Conservation (phyloP, 2,797 vertebrate species). For the Dipus sagitta region DNA sequence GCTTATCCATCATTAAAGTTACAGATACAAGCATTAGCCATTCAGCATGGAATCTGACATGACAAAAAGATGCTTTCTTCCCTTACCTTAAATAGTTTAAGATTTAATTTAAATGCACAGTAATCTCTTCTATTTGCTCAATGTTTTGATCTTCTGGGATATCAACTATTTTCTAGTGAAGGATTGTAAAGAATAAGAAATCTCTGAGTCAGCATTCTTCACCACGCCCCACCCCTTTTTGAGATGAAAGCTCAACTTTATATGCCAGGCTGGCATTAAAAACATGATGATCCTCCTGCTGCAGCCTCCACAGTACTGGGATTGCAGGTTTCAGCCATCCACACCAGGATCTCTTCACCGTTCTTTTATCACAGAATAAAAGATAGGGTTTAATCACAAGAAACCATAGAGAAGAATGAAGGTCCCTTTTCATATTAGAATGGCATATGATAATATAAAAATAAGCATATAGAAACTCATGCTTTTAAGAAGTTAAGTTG, state of each 20-base stretch:
- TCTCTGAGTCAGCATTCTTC: neutral
- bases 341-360: neutral
- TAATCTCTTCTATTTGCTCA: slow-evolving; percentile 48
- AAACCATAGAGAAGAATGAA: neutral
- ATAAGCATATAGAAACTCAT: neutral
- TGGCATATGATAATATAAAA: neutral
- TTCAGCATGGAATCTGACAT: slow-evolving; percentile 11
- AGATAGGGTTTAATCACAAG: neutral
- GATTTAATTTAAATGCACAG: neutral
- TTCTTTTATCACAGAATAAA: neutral
- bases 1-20: neutral
- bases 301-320: no score
- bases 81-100: neutral
- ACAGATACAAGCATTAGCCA: neutral
- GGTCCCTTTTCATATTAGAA: slow-evolving; percentile 24
- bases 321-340: no score
- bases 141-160: slow-evolving; percentile 52
- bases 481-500: neutral
- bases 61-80: neutral
- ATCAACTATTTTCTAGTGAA: slow-evolving; percentile 74
- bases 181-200: slow-evolving; percentile 32
- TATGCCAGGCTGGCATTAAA: no score
- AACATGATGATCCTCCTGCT: no score
- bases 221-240: no score
- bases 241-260: no score